Percentiles rank a stretch among this genome's conserved stretches.
Conservation (phyloP, 2,888 invertebrate genomes). For the Melinaea menophilus region DNA sequence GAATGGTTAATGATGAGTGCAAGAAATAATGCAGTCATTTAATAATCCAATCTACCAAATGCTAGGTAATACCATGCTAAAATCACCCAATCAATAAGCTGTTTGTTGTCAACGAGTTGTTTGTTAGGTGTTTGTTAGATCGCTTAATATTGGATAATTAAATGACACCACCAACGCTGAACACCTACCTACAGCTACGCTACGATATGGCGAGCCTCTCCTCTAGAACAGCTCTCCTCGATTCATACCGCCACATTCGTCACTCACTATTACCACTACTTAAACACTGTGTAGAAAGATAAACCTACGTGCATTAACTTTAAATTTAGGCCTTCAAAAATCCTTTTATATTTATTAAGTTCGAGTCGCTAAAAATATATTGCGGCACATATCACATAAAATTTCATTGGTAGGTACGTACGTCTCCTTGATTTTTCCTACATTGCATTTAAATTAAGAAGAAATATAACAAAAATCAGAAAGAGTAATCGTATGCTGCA, state of each 20-base stretch:
- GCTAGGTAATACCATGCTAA: too few species aligned
- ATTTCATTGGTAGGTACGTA: not conserved
- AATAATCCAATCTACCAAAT: too few species aligned
- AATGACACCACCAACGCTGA: too few species aligned
- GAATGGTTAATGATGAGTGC: too few species aligned
- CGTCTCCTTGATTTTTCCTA: conserved; percentile 13
- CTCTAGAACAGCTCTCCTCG: conserved; percentile 21
- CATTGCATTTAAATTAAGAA: conserved; percentile 8
- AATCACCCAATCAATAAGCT: too few species aligned
- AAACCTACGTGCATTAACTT: conserved; percentile 16
- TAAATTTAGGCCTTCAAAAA: conserved; percentile 11
- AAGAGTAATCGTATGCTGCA: not conserved
- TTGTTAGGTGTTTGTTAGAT: not conserved
- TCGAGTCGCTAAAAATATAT: conserved; percentile 8
- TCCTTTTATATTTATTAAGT: conserved; percentile 11
- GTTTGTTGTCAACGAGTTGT: not conserved
- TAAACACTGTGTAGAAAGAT: conserved; percentile 13
- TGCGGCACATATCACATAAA: conserved; percentile 6
- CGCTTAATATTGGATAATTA: too few species aligned
- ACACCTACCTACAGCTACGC: conserved; percentile 25
- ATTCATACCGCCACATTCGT: conserved; percentile 25
- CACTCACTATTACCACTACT: conserved; percentile 22
- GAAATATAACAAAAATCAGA: not conserved
- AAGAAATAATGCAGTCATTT: too few species aligned
- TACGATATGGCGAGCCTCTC: conserved; percentile 19